phyloP scores from a whole-genome alignment of 2,888 invertebrate species.

The Alsophila aescularia region DNA sequence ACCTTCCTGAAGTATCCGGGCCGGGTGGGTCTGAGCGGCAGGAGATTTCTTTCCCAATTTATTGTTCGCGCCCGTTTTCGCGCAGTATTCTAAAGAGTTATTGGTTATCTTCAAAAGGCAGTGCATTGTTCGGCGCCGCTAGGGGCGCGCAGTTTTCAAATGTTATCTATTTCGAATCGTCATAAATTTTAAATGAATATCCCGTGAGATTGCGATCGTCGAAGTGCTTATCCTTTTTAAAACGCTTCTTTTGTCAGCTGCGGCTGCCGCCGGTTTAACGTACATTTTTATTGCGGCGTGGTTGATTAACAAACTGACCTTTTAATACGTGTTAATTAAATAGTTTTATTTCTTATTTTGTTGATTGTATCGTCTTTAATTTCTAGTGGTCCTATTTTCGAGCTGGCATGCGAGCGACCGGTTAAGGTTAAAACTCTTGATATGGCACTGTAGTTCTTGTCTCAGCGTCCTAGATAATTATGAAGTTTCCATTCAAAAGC shows the following conservation, averaged over 20 bases:
- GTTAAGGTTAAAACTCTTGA: neutral
- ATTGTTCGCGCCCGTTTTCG: conserved; percentile 58
- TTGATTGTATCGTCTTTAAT: conserved; percentile 15
- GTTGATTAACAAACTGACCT: conserved; percentile 39
- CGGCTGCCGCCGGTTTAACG: conserved; percentile 31
- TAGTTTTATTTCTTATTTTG: conserved; percentile 24
- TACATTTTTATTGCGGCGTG: conserved; percentile 14
- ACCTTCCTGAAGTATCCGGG: conserved; percentile 34
- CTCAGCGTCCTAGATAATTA: conserved; percentile 17
- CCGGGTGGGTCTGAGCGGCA: conserved; percentile 41
- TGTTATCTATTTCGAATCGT: conserved; percentile 56
- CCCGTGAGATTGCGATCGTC: conserved; percentile 59
- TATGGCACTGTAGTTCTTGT: conserved; percentile 7
- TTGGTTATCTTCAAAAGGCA: conserved; percentile 58
- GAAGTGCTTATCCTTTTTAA: conserved; percentile 53
- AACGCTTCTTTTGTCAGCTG: conserved; percentile 47
- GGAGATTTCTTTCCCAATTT: conserved; percentile 54
- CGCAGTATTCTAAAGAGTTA: conserved; percentile 58
- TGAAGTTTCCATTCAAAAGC: conserved; percentile 15
- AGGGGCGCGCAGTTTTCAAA: conserved; percentile 48
- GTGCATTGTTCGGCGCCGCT: conserved; percentile 52
- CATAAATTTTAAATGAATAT: conserved; percentile 66
- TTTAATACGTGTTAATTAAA: conserved; percentile 34
- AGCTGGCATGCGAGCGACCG: conserved; percentile 13
- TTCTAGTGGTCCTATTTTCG: conserved; percentile 24